phyloP scores from a whole-genome alignment of 2,888 invertebrate species.

The Brenthis ino region DNA sequence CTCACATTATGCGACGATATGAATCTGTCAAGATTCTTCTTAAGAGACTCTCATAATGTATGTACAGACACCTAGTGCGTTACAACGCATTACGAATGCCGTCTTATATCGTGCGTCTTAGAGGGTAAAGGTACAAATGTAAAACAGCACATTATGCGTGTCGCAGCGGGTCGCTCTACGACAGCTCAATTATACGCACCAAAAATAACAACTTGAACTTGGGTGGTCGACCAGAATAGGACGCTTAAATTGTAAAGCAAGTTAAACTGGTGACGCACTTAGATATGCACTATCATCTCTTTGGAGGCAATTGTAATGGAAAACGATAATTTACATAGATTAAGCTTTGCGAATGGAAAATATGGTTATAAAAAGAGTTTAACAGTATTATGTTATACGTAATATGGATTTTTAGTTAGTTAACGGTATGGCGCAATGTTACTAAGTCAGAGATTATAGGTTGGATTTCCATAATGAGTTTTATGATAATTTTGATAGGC shows the following conservation, averaged over 20 bases:
- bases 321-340: constrained; percentile 12
- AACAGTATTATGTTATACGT: no score
- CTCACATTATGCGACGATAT: constrained; percentile 1
- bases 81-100: constrained; percentile 40
- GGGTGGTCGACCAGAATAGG: constrained; percentile 68
- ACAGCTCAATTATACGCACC: constrained; percentile 78
- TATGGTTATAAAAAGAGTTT: no score
- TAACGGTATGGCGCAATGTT: no score
- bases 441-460: no score
- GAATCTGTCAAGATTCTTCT: not conserved
- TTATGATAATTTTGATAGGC: no score
- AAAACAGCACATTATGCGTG: constrained; percentile 69
- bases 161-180: constrained; percentile 59
- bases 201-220: constrained; percentile 68
- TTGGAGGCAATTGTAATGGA: constrained; percentile 16
- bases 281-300: constrained; percentile 14
- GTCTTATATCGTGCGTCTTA: constrained; percentile 36
- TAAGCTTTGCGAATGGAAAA: not conserved
- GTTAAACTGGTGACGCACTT: constrained; percentile 31
- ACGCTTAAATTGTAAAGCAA: constrained; percentile 56
- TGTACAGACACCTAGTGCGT: constrained; percentile 28
- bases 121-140: constrained; percentile 53
- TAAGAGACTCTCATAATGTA: constrained; percentile 25
- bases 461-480: no score
- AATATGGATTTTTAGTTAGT: no score